Evolutionary conservation across 2,888 invertebrate species (phyloP).

Genomic region (Aphelenchoides bicaudatus): DNA sequence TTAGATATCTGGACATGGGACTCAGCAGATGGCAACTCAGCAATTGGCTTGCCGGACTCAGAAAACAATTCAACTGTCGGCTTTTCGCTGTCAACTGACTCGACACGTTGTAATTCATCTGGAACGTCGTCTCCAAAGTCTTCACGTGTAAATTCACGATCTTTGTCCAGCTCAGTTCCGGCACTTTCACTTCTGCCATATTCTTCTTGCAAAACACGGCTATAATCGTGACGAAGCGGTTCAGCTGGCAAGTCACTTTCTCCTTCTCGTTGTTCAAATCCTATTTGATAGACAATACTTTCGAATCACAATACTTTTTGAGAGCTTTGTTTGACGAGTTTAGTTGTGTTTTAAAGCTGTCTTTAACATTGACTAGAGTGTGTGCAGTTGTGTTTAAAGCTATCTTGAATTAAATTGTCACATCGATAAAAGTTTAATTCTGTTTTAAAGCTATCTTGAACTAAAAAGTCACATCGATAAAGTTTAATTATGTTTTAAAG

Average conservation of each 20-base stretch:
- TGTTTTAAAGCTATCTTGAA: background rate
- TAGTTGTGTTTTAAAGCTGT: background rate
- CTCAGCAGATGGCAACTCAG: background rate
- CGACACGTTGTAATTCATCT: conserved; percentile 20
- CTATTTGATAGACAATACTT: no score
- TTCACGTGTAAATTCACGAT: conserved; percentile 20
- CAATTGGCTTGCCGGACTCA: conserved; percentile 8
- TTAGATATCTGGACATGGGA: background rate
- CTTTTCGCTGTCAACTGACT: conserved; percentile 18
- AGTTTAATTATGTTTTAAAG: background rate
- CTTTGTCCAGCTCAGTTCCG: background rate
- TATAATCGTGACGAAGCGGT: background rate
- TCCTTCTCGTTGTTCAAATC: background rate
- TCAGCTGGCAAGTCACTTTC: conserved; percentile 2
- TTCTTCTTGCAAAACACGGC: conserved; percentile 2
- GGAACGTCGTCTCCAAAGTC: conserved; percentile 15
- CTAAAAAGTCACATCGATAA: background rate
- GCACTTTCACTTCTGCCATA: conserved; percentile 17
- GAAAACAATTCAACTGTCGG: conserved; percentile 19
- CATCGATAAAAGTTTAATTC: no score
- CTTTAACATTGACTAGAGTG: background rate
- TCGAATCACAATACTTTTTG: no score
- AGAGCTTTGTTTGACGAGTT: conserved; percentile 4
- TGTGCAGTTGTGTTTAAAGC: no score
- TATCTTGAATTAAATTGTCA: no score